These are phyloP conservation scores for Sycophila sp. DNA, from an alignment of 1,140 invertebrate species.

Conservation along the genomic window DNA sequence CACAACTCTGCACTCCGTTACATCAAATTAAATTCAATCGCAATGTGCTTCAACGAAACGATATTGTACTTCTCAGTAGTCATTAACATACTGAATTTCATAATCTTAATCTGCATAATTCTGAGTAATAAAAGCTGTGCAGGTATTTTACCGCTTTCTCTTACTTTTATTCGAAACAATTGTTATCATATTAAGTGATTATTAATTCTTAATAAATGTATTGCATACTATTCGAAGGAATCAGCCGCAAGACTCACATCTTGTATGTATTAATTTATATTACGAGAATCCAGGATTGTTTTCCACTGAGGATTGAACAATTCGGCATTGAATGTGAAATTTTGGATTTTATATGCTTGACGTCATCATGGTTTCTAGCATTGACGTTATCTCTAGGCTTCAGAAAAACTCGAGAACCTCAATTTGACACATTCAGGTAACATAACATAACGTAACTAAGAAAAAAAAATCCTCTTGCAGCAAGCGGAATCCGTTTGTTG, in stretches of 20 bases:
- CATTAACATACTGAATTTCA: background rate
- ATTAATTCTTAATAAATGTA: no score
- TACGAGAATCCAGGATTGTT: constrained; percentile 1
- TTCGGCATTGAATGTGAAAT: background rate
- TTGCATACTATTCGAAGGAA: no score
- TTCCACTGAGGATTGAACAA: background rate
- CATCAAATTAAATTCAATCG: no score
- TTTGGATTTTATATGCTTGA: background rate
- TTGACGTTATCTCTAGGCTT: constrained; percentile 98
- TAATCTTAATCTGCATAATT: background rate
- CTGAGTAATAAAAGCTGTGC: background rate
- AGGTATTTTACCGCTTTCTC: no score
- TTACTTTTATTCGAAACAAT: no score
- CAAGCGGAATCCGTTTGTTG: no score
- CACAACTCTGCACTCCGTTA: no score
- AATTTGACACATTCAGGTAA: constrained; percentile 95
- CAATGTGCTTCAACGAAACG: no score
- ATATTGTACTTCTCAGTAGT: no score
- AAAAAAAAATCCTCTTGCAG: no score
- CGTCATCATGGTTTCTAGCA: background rate
- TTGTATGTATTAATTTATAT: background rate
- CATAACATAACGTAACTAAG: no score
- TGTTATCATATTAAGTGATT: no score
- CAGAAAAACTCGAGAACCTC: constrained; percentile 96
- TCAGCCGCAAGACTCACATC: constrained; percentile 1